Evolutionary conservation across 92 coral and sea anemone genomes (phyloP), one percentile per base, ranked within the genome.

Genomic region (Muricea muricata): DNA sequence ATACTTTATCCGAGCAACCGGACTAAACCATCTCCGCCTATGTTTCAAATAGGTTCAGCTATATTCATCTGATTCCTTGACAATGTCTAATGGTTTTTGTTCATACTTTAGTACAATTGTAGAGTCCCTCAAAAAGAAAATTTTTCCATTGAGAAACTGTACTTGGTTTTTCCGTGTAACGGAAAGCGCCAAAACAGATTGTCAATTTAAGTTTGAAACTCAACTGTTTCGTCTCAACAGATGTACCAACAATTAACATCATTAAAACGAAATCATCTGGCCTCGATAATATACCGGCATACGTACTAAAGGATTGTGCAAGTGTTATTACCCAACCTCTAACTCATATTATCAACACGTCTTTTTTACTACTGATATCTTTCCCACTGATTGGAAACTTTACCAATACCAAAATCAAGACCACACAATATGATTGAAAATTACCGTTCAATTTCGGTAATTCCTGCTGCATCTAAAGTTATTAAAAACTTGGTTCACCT

Each of bases 331-430:
- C 80, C 31, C 1, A 21, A 46, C 80, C 80, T 24, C 20, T 75
- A 31, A 75, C 80, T 15, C 63, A 47, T 15, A 75, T 75, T 52
- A 75, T 75, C 4, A 75, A 75, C 20, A 50, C 42, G 23, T 75
- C 80, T n/a, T n/a, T 6, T 26, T 75, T 34, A 45, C 3, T 21
- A 75, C 39, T 15, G 80, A 65, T 46, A 42, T 50, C 12, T 75
- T 75, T 50, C 80, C 80, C 20, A 75, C 4, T 50, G 80, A 75
- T n/a, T 75, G 80, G 65, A 75, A 75, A 50, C 80, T 7, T 46
- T 39, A 71, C 78, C 78, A 30, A 71, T 71, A 71, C 78, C 78
- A 11, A 71, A 34, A 71, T 13, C 78, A 33, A 71, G 14, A 23
- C 56, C 78, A 8, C 14, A 71, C 41, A 23, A 71, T 30, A 26